Base-by-base conservation (phyloP, 35 echinoderm and acorn worm genomes). In the Chiridota heheva region DNA sequence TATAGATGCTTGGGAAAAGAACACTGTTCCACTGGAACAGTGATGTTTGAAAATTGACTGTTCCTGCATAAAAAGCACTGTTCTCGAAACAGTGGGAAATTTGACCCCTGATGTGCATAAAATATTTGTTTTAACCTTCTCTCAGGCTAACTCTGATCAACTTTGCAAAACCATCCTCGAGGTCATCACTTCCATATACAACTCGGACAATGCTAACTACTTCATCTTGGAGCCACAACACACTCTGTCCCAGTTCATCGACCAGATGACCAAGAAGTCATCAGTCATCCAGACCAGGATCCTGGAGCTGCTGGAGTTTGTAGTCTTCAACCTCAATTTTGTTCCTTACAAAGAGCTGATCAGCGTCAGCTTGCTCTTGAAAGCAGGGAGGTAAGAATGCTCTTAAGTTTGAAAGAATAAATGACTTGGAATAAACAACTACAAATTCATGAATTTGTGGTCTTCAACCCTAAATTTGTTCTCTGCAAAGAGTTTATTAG, bases 311-410 rank as follows among this genome's bases (percentile, higher is more conserved):
- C 44, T 97, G 72, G 93, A 97, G 79, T 97, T 97, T 88, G 93
- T 97, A 16, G 93, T 97, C 36, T 86, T 91, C 42, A 87, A 90
- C 44, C 84, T 97, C 36, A 91, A 97, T 85, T 97, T 91, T 81
- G 93, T 97, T 0, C 93, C 93, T 1, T 97, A 82, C 84, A 97
- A 97, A 44, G 93, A 97, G 72, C 84, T 97, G 25, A 97, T 87
- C 53, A 97, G 93, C 49, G 55, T 97, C 35, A 91, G 88, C 63
- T 57, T 97, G 42, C 80, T 97, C 27, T 82, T 97, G 61, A 97
- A 97, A 79, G 83, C 84, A 82, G 83, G 83, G 34, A 86, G 70
- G 93, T 96, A 61, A 82, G 92, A 72, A 13, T 43, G 6, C 42
- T 13, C 48, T n/a, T n/a, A n/a, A n/a, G n/a, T n/a, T n/a, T n/a